Base-by-base conservation (phyloP, 2,113 vertebrate species). In the Globicephala melas region DNA sequence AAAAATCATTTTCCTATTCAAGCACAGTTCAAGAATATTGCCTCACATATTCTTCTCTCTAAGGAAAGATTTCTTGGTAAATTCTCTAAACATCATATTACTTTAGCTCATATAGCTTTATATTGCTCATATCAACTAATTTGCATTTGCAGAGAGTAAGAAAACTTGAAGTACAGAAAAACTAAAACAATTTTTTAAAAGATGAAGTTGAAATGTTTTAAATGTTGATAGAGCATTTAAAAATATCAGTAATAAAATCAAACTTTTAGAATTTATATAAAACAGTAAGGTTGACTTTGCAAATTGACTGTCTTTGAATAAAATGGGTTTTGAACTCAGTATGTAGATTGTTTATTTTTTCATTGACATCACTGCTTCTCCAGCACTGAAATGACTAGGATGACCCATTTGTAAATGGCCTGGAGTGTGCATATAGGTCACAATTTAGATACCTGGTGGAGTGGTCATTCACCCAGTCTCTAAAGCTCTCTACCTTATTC, bases 401-500 rank as follows among this genome's bases (percentile, higher is more conserved):
- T 23, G 60, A 41, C 36, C 63, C 73, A 33, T 86, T 86, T 94
- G 73, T 62, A 79, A 92, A 88, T 60, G 68, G 84, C 33, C 73
- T 31, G 25, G 38, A 60, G 21, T 84, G 47, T 93, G 85, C 88
- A 71, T 76, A 41, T 76, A 70, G 95, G 86, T 95, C 97, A 95
- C 58, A 65, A 14, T 63, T 79, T 47, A 85, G 82, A 95, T 28
- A 53, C 36, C 60, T 73, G 33, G 14, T 53, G 77, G 81, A 55
- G 44, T 21, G 65, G 36, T 91, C 68, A 84, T 67, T 97, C 89
- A 94, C 80, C 95, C 96, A 74, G 41, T 81, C 91, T 91, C 91
- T 25, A 18, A 91, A 91, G 95, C 9, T 4, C 50, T 79, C 62
- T 70, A 58, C 81, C 81, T 91, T 96, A 68, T 86, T 47, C 94